Evolutionary conservation across 64 coral and sea anemone species (phyloP), one percentile per base, ranked within the genome.

Genomic region (Cladopsammia gracilis): DNA sequence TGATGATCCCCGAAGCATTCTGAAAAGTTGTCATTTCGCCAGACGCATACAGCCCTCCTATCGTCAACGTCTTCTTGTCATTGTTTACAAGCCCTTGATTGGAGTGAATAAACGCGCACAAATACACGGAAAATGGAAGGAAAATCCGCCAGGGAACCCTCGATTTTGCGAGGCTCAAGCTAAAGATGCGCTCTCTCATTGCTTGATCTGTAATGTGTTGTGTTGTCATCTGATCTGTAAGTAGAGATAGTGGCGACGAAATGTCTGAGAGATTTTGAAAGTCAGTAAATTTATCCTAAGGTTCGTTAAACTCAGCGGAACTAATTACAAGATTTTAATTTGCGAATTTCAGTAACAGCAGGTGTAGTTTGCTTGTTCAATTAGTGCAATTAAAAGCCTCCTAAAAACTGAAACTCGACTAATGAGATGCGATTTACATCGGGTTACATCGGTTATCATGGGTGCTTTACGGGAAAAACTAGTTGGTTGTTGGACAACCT

Each of bases 11-110:
- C 46, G 86, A 89, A 53, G 92, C 87, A 59, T 94, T 94, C 70
- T 94, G 92, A 65, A 94, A 94, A 47, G 92, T 94, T 42, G 87
- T 89, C 48, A 66, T 89, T 24, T 66, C 51, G 22, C 92, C 92
- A 11, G 92, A 83, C 16, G 92, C 92, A 46, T 84, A 94, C 0
- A 94, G 48, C 15, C 92, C 92, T 11, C 92, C 92, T 48, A 94
- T 73, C 8, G 87, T 94, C 10, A 94, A 25, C 4, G 45, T 51
- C 50, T 89, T 83, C 26, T 43, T 89, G 0, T 25, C 8, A 18
- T 51, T 47, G 13, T 66, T 52, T 84, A 44, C 62, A 47, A 67
- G 20, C 9, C 25, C 60, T 84, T 68, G 80, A 46, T 9, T 51
- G 10, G 20, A 16, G 20, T 48, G 53, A 56, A 6, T 20, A 11